Evolutionary conservation across 2,888 invertebrate species (phyloP).

Genomic region (Girardia tigrina): DNA sequence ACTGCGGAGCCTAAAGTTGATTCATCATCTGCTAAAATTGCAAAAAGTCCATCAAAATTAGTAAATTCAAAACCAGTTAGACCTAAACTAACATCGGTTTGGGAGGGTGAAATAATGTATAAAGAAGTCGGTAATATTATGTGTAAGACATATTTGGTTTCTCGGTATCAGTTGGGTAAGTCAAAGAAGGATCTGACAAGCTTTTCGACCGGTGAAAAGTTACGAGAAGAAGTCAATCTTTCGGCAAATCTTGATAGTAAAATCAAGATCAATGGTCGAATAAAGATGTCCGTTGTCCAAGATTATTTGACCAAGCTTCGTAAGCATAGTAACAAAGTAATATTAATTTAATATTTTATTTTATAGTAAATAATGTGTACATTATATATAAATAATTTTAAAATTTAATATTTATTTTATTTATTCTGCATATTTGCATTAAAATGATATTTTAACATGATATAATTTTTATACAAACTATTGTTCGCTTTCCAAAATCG

Average conservation of each 20-base stretch:
- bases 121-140: not conserved
- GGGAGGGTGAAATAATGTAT: constrained; percentile 16
- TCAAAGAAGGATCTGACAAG: not conserved
- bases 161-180: not conserved
- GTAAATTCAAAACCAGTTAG: not conserved
- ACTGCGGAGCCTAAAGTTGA: not conserved
- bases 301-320: not conserved
- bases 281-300: not conserved
- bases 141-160: constrained; percentile 28
- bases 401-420: too few species aligned
- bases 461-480: too few species aligned
- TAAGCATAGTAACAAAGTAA: not conserved
- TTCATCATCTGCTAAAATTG: not conserved
- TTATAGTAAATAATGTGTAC: too few species aligned
- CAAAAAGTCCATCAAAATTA: not conserved
- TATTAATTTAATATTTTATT: too few species aligned
- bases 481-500: too few species aligned
- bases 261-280: not conserved
- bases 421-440: too few species aligned
- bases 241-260: not conserved
- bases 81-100: constrained; percentile 25
- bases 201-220: not conserved
- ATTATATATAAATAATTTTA: too few species aligned
- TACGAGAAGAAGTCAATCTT: constrained; percentile 7
- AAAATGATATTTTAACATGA: too few species aligned